Evolutionary conservation across 1,140 invertebrate genomes (phyloP).

Genomic region (Orius insidiosus): DNA sequence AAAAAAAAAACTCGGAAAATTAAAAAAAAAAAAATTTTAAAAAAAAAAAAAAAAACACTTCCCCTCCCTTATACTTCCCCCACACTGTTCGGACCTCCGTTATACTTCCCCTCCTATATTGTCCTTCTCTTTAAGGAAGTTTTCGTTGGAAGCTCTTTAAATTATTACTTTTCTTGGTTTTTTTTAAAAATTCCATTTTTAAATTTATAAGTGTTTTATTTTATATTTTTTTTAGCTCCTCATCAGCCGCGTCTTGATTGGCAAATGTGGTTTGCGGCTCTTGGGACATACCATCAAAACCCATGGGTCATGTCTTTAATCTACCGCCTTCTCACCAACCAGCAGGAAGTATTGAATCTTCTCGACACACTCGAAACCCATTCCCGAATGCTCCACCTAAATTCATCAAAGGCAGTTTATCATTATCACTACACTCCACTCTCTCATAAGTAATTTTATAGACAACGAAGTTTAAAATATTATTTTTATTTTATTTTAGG

Average conservation of each 20-base stretch:
- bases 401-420: conserved; percentile 53
- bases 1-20: too few species aligned
- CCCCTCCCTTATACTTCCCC: neutral
- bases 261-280: conserved; percentile 77
- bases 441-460: conserved; percentile 30
- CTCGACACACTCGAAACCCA: conserved; percentile 39
- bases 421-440: conserved; percentile 48
- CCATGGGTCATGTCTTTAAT: conserved; percentile 61
- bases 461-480: neutral
- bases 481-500: conserved; percentile 21
- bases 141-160: neutral
- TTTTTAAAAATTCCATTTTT: too few species aligned
- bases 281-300: conserved; percentile 55
- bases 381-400: conserved; percentile 48
- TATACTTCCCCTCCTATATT: too few species aligned
- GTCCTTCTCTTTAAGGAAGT: too few species aligned
- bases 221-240: conserved; percentile 38
- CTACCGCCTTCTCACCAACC: conserved; percentile 47
- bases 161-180: neutral
- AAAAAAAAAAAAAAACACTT: too few species aligned
- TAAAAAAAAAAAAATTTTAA: too few species aligned
- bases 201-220: too few species aligned
- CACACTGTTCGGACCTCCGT: too few species aligned
- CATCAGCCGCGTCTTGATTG: conserved; percentile 69
- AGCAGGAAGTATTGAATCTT: conserved; percentile 47